A percentile compares a stretch with the other conserved stretches of the same genome.
Evolutionary conservation across 92 coral and sea anemone species (phyloP).

Genomic region (Parazoanthus atlanticus): DNA sequence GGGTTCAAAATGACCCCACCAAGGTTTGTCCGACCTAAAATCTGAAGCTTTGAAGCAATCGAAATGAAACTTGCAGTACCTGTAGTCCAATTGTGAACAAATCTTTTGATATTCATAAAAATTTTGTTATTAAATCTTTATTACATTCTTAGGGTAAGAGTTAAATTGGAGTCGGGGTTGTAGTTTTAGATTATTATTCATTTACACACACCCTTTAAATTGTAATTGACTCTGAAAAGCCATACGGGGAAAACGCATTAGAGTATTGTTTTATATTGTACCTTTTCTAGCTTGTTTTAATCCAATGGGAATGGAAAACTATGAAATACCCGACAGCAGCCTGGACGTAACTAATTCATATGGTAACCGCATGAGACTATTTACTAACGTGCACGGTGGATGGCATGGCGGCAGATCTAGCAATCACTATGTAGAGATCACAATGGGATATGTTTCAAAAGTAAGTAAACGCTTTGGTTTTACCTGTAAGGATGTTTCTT

Average conservation of each 20-base stretch:
- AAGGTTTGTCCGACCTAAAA: too few species aligned
- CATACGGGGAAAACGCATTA: not conserved
- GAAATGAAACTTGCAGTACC: too few species aligned
- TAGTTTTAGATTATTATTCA: too few species aligned
- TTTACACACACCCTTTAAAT: not conserved
- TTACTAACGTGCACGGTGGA: not conserved
- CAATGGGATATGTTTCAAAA: slow-evolving; percentile 18
- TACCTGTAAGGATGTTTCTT: too few species aligned
- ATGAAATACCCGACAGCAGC: slow-evolving; percentile 21
- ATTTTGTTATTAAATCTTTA: too few species aligned
- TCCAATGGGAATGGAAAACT: slow-evolving; percentile 37
- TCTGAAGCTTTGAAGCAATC: too few species aligned
- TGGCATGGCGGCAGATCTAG: not conserved
- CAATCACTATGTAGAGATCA: slow-evolving; percentile 2
- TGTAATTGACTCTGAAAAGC: not conserved
- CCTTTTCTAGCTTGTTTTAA: slow-evolving; percentile 22
- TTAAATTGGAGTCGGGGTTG: too few species aligned
- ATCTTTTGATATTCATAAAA: too few species aligned
- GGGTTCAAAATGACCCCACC: too few species aligned
- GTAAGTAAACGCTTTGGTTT: not conserved
- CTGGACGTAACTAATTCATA: not conserved
- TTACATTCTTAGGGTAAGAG: too few species aligned
- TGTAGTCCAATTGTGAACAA: too few species aligned
- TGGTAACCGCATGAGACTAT: not conserved
- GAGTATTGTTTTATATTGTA: not conserved